A percentile compares a stretch with the other conserved stretches of the same genome.
Conservation (phyloP, 2,113 vertebrate genomes). For the Haplochromis vanheusdeni region DNA sequence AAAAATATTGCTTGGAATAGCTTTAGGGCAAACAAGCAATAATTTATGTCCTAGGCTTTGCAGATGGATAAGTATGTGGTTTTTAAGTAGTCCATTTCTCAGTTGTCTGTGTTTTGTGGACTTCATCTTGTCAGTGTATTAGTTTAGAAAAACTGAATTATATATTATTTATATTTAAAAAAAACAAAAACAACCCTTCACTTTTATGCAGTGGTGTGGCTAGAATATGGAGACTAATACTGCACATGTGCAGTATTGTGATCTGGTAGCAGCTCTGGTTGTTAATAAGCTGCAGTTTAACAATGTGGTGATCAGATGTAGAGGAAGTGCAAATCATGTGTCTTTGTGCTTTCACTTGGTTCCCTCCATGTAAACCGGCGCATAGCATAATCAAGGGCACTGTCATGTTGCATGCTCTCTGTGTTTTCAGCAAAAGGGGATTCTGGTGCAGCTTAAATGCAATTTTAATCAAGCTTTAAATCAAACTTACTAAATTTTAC, state of each 20-base stretch:
- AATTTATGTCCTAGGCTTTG: not conserved
- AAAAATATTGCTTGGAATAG: not conserved
- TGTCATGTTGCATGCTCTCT: not conserved
- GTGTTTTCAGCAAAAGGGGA: not conserved
- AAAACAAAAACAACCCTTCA: not conserved
- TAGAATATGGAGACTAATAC: not conserved
- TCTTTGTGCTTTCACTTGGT: not conserved
- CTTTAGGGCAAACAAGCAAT: slow-evolving; percentile 10
- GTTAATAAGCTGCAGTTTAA: not conserved
- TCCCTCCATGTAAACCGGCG: not conserved
- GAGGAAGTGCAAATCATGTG: not conserved
- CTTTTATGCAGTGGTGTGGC: not conserved
- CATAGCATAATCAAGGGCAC: not conserved
- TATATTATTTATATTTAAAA: not conserved
- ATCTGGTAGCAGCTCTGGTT: not conserved
- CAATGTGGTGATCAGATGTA: not conserved
- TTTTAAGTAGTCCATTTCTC: slow-evolving; percentile 8
- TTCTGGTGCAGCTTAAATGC: not conserved
- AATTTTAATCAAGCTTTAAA: not conserved
- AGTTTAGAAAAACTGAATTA: not conserved
- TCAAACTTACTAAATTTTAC: not conserved
- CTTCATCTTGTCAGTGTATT: not conserved
- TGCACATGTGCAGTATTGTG: not conserved
- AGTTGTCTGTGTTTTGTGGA: not conserved
- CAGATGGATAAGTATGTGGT: not conserved